phyloP scores from a whole-genome alignment of 2,888 invertebrate genomes.

The Artemia sinica region DNA sequence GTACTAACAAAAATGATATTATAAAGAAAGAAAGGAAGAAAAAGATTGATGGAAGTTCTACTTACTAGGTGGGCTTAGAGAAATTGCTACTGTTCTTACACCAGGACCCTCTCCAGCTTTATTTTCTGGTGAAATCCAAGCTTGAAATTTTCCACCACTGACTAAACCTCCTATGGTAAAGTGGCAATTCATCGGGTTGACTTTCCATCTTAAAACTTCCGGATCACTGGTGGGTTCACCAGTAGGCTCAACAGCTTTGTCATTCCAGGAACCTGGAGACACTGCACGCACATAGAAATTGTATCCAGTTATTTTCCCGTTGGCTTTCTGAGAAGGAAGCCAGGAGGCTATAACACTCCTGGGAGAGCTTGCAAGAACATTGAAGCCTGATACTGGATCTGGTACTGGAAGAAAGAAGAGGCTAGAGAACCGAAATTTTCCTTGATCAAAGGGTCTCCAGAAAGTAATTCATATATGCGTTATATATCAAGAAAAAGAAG shows the following conservation, averaged over 20 bases:
- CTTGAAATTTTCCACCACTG: background rate
- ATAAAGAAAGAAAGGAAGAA: too few relatives aligned
- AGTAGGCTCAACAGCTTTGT: background rate
- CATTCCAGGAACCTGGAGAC: background rate
- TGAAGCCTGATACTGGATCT: constrained; percentile 5
- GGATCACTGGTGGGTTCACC: background rate
- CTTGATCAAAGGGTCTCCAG: too few relatives aligned
- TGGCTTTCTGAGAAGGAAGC: background rate
- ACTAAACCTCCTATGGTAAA: background rate
- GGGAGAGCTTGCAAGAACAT: constrained; percentile 4
- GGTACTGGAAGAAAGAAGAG: background rate
- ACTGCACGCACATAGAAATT: background rate
- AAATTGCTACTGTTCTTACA: background rate
- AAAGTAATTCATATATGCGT: too few relatives aligned
- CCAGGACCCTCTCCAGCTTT: background rate
- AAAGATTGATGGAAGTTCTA: background rate
- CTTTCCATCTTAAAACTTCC: constrained; percentile 8
- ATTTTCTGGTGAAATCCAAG: background rate
- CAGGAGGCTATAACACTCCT: background rate
- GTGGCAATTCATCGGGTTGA: background rate
- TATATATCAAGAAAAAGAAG: too few relatives aligned
- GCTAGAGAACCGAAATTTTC: too few relatives aligned
- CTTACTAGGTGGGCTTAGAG: constrained; percentile 6
- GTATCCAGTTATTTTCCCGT: constrained; percentile 1
- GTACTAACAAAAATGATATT: too few relatives aligned